Percentiles rank a stretch among this genome's conserved stretches.
Evolutionary conservation across 1,140 invertebrate genomes (phyloP).

Genomic region (Protaetia brevitarsis): DNA sequence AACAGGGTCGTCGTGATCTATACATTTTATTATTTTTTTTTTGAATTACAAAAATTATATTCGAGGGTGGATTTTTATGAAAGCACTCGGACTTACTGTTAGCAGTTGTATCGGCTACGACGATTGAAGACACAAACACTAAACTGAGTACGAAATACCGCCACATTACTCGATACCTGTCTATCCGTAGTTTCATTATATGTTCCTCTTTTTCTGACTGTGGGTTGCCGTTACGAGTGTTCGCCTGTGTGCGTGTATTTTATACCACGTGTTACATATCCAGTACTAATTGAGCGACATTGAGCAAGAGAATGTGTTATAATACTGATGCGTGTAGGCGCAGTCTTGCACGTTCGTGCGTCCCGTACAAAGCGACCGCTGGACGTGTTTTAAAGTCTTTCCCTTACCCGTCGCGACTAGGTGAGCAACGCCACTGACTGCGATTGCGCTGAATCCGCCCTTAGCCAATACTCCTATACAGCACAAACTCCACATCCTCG

Average conservation of each 20-base stretch:
- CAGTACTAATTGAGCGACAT: background rate
- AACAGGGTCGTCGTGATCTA: too few relatives aligned
- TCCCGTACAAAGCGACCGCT: background rate
- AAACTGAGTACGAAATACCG: background rate
- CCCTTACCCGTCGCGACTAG: background rate
- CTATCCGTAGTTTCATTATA: background rate
- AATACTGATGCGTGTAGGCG: background rate
- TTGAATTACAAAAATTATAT: too few relatives aligned
- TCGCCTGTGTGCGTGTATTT: background rate
- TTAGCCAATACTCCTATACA: background rate
- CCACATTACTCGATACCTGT: slow-evolving; percentile 7
- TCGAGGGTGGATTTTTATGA: background rate
- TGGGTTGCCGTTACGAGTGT: too few relatives aligned
- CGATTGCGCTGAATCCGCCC: slow-evolving; percentile 1
- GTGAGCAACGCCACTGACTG: slow-evolving; percentile 1
- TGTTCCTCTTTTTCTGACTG: background rate
- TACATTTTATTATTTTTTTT: too few relatives aligned
- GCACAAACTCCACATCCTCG: background rate
- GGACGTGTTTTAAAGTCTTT: background rate
- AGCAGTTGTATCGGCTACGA: background rate
- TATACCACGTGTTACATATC: background rate
- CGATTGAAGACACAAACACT: slow-evolving; percentile 12
- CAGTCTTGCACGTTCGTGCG: background rate
- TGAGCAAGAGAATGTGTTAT: slow-evolving; percentile 7
- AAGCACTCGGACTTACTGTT: background rate